Evolutionary conservation across 2,113 vertebrate genomes (phyloP), one percentile per base, ranked within the genome.

Genomic region (Leptobrachium leishanense): DNA sequence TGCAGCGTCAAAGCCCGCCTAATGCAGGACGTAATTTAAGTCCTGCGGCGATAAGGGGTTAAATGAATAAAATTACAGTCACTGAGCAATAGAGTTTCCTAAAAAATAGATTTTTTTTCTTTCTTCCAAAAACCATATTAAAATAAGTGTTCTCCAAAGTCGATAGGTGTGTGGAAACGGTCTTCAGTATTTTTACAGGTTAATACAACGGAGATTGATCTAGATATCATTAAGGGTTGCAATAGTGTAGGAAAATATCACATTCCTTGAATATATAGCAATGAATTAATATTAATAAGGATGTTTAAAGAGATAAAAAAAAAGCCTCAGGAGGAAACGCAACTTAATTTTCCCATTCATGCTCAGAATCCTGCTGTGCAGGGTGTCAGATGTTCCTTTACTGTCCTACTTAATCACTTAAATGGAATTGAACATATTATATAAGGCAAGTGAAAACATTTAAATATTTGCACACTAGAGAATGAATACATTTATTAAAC

Each of bases 251-350:
- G 81, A 41, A 85, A 76, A 86, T 81, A 84, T 83, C 84, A 82
- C 82, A 79, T 86, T 85, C 84, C 84, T 84, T 84, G 85, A 86
- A 81, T 83, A 85, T 12, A 83, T n/a, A 69, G 74, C 72, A 76
- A 0, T 2, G 39, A 84, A 86, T 89, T 88, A 88, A 88, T 89
- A 87, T 88, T 88, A 86, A 88, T 86, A 66, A 44, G 83, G 70
- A 84, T 84, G 46, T 72, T 84, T 82, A 43, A 31, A 71, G 71
- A 63, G 20, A 82, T 69, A 84, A 84, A 84, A 71, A 50, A 50
- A 85, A 78, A 82, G 78, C 82, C 76, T 43, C 72, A 20, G 85
- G 83, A 81, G 82, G 82, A 82, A 82, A 82, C 84, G 43, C 62
- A 84, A 68, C 76, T 85, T 82, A 84, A 74, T 83, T 72, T 81